Evolutionary conservation across 2,888 invertebrate species (phyloP).

Genomic region (Margaritifera margaritifera): DNA sequence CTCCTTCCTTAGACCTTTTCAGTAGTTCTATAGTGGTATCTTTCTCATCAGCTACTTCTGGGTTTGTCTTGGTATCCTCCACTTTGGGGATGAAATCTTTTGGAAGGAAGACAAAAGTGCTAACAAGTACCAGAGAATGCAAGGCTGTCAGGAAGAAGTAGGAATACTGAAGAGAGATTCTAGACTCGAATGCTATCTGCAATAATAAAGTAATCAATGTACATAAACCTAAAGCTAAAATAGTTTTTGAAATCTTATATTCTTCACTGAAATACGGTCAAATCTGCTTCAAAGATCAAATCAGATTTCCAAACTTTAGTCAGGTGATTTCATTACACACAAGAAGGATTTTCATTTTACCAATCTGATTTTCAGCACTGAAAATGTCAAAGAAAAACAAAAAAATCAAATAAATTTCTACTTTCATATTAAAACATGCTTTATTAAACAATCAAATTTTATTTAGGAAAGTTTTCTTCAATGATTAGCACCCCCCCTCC

Average conservation of each 20-base stretch:
- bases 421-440: too few species aligned
- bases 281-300: too few species aligned
- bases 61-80: not conserved
- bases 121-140: conserved; percentile 47
- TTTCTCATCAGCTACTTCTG: conserved; percentile 26
- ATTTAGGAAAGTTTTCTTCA: too few species aligned
- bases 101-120: conserved; percentile 58
- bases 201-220: conserved; percentile 4
- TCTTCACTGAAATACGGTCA: too few species aligned
- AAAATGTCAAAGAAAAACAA: too few species aligned
- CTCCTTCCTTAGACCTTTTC: not conserved
- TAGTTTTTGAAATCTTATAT: not conserved
- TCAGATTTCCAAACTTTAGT: too few species aligned
- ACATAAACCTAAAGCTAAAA: not conserved
- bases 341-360: too few species aligned
- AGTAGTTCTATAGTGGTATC: conserved; percentile 24
- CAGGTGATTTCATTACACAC: too few species aligned
- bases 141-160: conserved; percentile 46
- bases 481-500: too few species aligned
- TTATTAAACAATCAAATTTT: too few species aligned
- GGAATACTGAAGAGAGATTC: conserved; percentile 43
- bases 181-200: conserved; percentile 47
- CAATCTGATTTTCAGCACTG: too few species aligned
- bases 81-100: conserved; percentile 44
- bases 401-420: too few species aligned